Evolutionary conservation across 1,140 invertebrate species (phyloP).

Genomic region (Condylostylus longicornis): DNA sequence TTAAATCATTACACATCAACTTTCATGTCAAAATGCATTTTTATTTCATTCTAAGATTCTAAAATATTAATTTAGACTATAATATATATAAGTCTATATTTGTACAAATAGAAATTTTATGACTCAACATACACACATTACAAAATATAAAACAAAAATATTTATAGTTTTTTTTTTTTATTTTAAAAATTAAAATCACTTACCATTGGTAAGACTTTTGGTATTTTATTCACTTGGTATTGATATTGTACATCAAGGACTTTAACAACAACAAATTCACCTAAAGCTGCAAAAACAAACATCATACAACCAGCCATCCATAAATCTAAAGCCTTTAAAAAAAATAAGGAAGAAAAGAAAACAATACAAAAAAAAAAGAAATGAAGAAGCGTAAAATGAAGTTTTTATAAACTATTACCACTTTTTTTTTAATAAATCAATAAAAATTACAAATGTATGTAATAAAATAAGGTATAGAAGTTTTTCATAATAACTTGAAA

Average conservation of each 20-base stretch:
- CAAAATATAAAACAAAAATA: conserved; percentile 12
- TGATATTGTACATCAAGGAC: conserved; percentile 56
- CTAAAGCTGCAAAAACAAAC: conserved; percentile 68
- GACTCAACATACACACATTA: background rate
- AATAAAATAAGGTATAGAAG: too few species aligned
- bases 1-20: too few species aligned
- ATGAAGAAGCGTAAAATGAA: too few species aligned
- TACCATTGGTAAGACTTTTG: conserved; percentile 47
- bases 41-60: too few species aligned
- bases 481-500: too few species aligned
- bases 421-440: too few species aligned
- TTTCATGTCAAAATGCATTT: too few species aligned
- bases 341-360: conserved; percentile 1
- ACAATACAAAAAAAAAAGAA: conserved; percentile 3
- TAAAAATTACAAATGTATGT: too few species aligned
- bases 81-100: too few species aligned
- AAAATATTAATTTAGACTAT: too few species aligned
- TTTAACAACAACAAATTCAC: conserved; percentile 74
- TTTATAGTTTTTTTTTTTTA: conserved; percentile 4
- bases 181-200: conserved; percentile 17
- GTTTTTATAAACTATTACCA: too few species aligned
- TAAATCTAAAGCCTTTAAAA: conserved; percentile 55
- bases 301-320: conserved; percentile 81
- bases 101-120: too few species aligned
- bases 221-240: conserved; percentile 44